Evolutionary conservation across 2,113 vertebrate genomes (phyloP), one percentile per base, ranked within the genome.

Genomic region (Toxostoma redivivum): DNA sequence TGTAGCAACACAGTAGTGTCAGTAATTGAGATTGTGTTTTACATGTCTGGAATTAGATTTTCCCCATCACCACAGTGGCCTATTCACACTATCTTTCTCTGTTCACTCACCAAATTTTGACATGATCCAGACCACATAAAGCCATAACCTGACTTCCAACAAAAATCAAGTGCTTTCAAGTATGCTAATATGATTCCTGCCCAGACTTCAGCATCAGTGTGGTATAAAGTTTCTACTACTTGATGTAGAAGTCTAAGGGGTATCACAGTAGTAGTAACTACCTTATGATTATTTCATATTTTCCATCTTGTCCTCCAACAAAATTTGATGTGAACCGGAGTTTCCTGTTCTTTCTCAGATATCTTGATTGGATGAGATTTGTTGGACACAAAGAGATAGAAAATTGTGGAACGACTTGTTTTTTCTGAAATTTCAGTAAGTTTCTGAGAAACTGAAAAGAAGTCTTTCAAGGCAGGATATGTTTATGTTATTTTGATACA

Each of bases 381-480:
- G 0, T 11, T 33, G 3, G 12, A 5, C 4, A 5, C 19, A n/a
- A 31, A 35, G 9, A 74, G 5, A 45, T 4, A 53, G 6, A 79
- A 74, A 28, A 18, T 27, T 31, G 12, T 20, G 47, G 38, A 73
- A 64, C 19, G 11, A 18, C 23, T 38, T 81, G 10, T 5, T 8
- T 69, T 73, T 74, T 54, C 38, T 48, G 38, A 77, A 74, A 50
- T 11, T 38, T 61, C 35, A 15, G 9, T 81, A 15, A 33, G 15
- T 51, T 88, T 51, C 35, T 66, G 18, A 48, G 47, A 84, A 83
- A 70, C 6, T 58, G 35, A 84, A 54, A 44, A 65, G 4, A 14
- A 74, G 10, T 48, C 15, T 37, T 73, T 83, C 69, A 70, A 48
- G 73, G 11, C 40, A 65, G 19, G 45, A 16, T 30, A 37, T 37